These are phyloP conservation scores for Clarias laeviceps DNA, from an alignment of 2,797 vertebrate genomes.

Conservation along the genomic window DNA sequence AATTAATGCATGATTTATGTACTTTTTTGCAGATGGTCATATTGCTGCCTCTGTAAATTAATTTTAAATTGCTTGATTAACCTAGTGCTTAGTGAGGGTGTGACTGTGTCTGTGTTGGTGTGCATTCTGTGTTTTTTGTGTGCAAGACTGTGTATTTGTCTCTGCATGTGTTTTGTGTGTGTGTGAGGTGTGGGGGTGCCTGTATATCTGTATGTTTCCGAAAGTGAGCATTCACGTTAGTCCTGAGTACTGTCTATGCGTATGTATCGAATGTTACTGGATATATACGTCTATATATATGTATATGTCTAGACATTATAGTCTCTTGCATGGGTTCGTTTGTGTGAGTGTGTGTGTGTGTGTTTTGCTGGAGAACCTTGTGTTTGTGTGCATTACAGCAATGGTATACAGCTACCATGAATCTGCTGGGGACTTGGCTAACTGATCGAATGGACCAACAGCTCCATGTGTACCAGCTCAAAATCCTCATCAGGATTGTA, in stretches of 20 bases:
- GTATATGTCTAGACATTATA: conserved; percentile 48
- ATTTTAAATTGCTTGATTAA: conserved; percentile 51
- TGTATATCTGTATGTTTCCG: neutral
- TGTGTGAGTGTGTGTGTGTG: conserved; percentile 52
- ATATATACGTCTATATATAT: conserved; percentile 22
- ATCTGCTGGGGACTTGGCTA: conserved; percentile 96
- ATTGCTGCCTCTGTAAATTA: conserved; percentile 49
- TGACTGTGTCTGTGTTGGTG: conserved; percentile 49
- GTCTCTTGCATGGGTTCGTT: conserved; percentile 56
- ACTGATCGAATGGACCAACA: conserved; percentile 99
- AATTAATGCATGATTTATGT: conserved; percentile 50
- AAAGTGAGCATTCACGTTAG: neutral
- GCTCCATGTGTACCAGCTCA: conserved; percentile 98
- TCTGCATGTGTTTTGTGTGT: conserved; percentile 8
- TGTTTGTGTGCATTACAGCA: conserved; percentile 97
- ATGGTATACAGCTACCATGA: conserved; percentile 99
- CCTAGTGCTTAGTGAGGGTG: conserved; percentile 51
- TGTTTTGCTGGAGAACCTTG: conserved; percentile 86
- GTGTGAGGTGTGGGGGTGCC: neutral
- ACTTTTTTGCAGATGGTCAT: conserved; percentile 54
- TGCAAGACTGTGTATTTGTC: neutral
- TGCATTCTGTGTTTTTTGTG: conserved; percentile 40
- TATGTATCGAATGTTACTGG: conserved; percentile 60
- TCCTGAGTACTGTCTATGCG: conserved; percentile 8
- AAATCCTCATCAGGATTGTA: conserved; percentile 99